Evolutionary conservation across 2,113 vertebrate species (phyloP).

Genomic region (Trematomus loennbergii): DNA sequence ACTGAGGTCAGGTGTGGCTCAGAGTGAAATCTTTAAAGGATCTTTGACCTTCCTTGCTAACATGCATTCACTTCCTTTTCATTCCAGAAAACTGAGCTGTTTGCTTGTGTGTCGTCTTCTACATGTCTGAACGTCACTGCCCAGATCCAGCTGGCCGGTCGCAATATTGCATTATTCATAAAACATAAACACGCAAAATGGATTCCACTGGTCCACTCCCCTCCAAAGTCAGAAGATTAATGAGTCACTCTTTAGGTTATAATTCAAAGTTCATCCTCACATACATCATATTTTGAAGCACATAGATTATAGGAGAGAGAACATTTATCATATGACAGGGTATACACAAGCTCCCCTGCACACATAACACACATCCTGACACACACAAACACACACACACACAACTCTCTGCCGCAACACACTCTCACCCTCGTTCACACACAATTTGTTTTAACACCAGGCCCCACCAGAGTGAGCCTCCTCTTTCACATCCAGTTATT

Average conservation of each 20-base stretch:
- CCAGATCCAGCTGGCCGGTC: slow-evolving; percentile 81
- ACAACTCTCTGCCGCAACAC: neutral
- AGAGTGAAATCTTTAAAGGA: slow-evolving; percentile 33
- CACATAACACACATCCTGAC: slow-evolving; percentile 48
- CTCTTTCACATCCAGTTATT: slow-evolving; percentile 75
- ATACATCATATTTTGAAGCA: slow-evolving; percentile 91
- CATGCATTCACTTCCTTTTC: slow-evolving; percentile 43
- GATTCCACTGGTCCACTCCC: slow-evolving; percentile 81
- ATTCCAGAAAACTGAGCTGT: slow-evolving; percentile 75
- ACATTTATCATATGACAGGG: slow-evolving; percentile 88
- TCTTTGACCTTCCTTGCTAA: slow-evolving; percentile 70
- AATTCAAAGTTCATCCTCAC: slow-evolving; percentile 91
- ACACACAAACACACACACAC: slow-evolving; percentile 46
- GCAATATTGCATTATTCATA: slow-evolving; percentile 85
- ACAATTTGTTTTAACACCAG: slow-evolving; percentile 55
- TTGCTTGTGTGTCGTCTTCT: slow-evolving; percentile 72
- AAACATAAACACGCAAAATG: slow-evolving; percentile 82
- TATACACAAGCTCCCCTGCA: slow-evolving; percentile 77
- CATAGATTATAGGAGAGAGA: slow-evolving; percentile 89
- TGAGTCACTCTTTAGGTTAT: slow-evolving; percentile 89
- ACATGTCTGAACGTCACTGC: slow-evolving; percentile 70
- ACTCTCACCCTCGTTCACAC: slow-evolving; percentile 32
- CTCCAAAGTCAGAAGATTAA: slow-evolving; percentile 88
- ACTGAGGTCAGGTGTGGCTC: slow-evolving; percentile 28
- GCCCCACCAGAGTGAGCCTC: slow-evolving; percentile 66